These are phyloP conservation scores for Fulmarus glacialis DNA, from an alignment of 2,113 vertebrate genomes.

Conservation along the genomic window DNA sequence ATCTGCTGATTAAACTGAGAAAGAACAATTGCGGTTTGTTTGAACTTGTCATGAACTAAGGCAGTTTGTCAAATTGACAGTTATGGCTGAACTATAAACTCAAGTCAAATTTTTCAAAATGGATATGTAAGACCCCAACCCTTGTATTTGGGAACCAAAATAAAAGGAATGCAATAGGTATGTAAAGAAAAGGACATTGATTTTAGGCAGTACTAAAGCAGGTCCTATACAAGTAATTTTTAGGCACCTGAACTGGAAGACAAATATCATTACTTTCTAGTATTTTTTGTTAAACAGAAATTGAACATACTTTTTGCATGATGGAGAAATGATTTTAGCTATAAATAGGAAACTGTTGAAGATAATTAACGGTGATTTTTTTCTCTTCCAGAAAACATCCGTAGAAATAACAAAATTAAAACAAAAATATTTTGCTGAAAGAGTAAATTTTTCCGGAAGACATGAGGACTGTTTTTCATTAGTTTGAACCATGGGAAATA, in stretches of 20 bases:
- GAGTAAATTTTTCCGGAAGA: constrained; percentile 34
- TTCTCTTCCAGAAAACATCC: constrained; percentile 43
- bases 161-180: background rate
- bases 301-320: background rate
- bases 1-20: constrained; percentile 14
- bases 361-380: constrained; percentile 52
- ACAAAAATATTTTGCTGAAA: constrained; percentile 52
- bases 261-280: background rate
- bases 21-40: background rate
- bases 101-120: background rate
- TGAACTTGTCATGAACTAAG: constrained; percentile 40
- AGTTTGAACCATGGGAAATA: constrained; percentile 67
- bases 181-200: background rate
- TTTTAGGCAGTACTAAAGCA: background rate
- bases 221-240: background rate
- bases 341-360: constrained; percentile 46
- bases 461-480: constrained; percentile 65
- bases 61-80: constrained; percentile 5
- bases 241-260: background rate
- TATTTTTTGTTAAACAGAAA: background rate
- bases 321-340: background rate
- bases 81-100: constrained; percentile 7
- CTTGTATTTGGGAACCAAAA: background rate
- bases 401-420: constrained; percentile 46
- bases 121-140: background rate